Evolutionary conservation across 1,140 invertebrate genomes (phyloP).

Genomic region (Belonocnema kinseyi): DNA sequence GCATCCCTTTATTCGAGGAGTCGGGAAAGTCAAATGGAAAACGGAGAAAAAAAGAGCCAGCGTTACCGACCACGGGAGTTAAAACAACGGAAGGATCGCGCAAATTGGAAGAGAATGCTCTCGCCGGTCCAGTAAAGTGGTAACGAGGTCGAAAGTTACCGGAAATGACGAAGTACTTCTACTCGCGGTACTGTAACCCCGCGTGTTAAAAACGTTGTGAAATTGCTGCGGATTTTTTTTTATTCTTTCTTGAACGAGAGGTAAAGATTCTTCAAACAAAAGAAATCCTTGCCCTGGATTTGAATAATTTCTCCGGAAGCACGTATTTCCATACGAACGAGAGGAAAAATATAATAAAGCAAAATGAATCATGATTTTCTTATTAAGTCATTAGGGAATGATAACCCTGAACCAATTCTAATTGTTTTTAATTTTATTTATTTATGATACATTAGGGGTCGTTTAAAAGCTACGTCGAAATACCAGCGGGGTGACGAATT

Average conservation of each 20-base stretch:
- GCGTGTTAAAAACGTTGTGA: slow-evolving; percentile 37
- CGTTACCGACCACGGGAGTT: slow-evolving; percentile 25
- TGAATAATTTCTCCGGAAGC: slow-evolving; percentile 47
- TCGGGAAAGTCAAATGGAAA: slow-evolving; percentile 10
- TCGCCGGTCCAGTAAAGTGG: slow-evolving; percentile 38
- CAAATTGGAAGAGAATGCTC: slow-evolving; percentile 39
- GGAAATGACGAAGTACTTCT: slow-evolving; percentile 51
- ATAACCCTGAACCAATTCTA: neutral
- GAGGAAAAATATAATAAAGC: slow-evolving; percentile 34
- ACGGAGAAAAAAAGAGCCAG: slow-evolving; percentile 13
- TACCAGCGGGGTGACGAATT: no score
- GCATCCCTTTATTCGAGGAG: slow-evolving; percentile 3
- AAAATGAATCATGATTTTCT: neutral
- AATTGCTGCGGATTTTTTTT: slow-evolving; percentile 50
- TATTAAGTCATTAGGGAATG: neutral
- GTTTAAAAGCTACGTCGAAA: no score
- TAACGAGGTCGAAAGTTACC: slow-evolving; percentile 53
- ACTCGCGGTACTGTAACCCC: slow-evolving; percentile 32
- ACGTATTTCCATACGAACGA: slow-evolving; percentile 30
- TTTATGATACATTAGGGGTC: neutral
- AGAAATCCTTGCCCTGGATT: slow-evolving; percentile 53
- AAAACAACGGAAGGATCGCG: slow-evolving; percentile 33
- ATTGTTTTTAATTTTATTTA: neutral
- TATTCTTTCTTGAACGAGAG: slow-evolving; percentile 39
- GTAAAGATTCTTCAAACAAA: slow-evolving; percentile 48